A percentile compares a stretch with the other conserved stretches of the same genome.
Evolutionary conservation across 1,140 invertebrate genomes (phyloP).

Genomic region (Drosophila lowei): DNA sequence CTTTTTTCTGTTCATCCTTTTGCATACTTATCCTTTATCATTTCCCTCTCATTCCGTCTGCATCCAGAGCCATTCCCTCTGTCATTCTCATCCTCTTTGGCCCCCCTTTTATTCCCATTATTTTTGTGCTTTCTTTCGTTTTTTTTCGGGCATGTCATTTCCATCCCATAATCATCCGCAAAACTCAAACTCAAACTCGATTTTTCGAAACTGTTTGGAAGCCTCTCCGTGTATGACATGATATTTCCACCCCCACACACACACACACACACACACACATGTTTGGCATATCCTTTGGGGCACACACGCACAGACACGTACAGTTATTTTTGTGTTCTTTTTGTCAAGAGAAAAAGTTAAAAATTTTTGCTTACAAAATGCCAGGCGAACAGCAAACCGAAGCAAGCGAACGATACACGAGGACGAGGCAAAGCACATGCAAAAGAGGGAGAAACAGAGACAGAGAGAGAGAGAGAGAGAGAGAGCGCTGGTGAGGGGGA

Average conservation of each 20-base stretch:
- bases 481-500: background rate
- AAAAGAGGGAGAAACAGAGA: conserved; percentile 1
- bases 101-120: background rate
- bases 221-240: conserved; percentile 21
- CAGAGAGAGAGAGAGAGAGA: background rate
- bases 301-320: conserved; percentile 6
- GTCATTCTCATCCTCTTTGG: background rate
- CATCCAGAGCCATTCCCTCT: background rate
- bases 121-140: too few relatives aligned
- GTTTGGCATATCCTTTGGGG: too few relatives aligned
- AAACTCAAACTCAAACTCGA: conserved; percentile 36
- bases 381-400: conserved; percentile 51
- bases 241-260: conserved; percentile 4
- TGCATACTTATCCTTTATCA: background rate
- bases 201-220: conserved; percentile 2
- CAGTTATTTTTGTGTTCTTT: conserved; percentile 4
- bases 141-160: conserved; percentile 10
- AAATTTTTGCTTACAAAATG: conserved; percentile 59
- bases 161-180: conserved; percentile 42
- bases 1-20: too few relatives aligned
- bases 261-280: background rate
- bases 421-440: too few relatives aligned
- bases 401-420: conserved; percentile 26
- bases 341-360: conserved; percentile 53
- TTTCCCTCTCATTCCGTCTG: conserved; percentile 4